These are phyloP conservation scores for Spermophilus dauricus DNA, from an alignment of 2,113 vertebrate species.

Conservation along the genomic window DNA sequence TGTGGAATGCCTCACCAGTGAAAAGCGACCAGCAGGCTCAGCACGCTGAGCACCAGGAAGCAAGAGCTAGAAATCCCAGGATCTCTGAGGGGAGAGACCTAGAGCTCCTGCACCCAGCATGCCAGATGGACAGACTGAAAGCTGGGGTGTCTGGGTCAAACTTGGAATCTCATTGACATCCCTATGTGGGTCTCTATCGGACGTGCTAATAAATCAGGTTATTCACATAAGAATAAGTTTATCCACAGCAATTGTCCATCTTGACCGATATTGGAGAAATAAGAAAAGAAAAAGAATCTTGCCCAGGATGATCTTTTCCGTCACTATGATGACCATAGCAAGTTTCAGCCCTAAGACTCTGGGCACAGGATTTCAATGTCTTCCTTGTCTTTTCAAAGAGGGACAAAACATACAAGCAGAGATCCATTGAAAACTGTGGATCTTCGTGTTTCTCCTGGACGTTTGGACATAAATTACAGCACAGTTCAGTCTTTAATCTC, in stretches of 20 bases:
- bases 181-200: neutral
- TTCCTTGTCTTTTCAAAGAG: slow-evolving; percentile 20
- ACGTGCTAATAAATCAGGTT: neutral
- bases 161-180: neutral
- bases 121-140: neutral
- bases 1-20: neutral
- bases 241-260: neutral
- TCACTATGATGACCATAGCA: neutral
- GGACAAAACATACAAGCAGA: neutral
- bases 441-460: neutral
- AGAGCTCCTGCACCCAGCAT: neutral
- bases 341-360: neutral
- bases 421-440: neutral
- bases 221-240: neutral
- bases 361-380: neutral
- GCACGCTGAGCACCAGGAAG: neutral
- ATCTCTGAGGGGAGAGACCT: neutral
- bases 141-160: neutral
- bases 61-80: neutral
- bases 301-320: neutral
- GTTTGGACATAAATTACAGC: neutral
- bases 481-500: neutral
- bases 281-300: neutral
- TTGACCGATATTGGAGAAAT: neutral
- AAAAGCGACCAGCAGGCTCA: neutral